Evolutionary conservation across 1,140 invertebrate species (phyloP).

Genomic region (Stegodyphus mimosarum): DNA sequence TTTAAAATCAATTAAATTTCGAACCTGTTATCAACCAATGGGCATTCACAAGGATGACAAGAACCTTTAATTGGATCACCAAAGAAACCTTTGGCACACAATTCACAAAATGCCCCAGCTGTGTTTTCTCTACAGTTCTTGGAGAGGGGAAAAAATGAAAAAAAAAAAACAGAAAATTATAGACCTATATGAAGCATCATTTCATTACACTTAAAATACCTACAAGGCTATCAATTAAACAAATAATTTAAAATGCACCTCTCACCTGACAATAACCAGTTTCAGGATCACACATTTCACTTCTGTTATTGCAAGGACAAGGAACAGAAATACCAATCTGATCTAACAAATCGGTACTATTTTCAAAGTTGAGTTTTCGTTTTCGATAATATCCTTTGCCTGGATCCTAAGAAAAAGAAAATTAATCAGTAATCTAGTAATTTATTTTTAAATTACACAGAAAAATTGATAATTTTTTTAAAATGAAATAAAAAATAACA

Average conservation of each 20-base stretch:
- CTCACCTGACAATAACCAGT: constrained; percentile 86
- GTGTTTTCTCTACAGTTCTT: constrained; percentile 88
- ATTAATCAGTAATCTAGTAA: background rate
- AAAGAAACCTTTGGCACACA: constrained; percentile 85
- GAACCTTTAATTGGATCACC: constrained; percentile 75
- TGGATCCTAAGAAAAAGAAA: constrained; percentile 73
- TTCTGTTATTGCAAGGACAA: constrained; percentile 86
- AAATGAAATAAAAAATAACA: too few species aligned
- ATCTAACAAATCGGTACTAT: constrained; percentile 75
- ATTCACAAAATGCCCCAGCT: constrained; percentile 79
- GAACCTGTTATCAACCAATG: constrained; percentile 70
- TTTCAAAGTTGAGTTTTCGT: constrained; percentile 71
- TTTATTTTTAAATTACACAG: too few species aligned
- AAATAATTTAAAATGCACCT: background rate
- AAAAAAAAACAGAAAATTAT: too few species aligned
- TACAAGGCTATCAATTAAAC: too few species aligned
- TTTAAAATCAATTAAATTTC: background rate
- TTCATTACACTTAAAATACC: too few species aligned
- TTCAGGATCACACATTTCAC: constrained; percentile 82
- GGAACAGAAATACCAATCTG: constrained; percentile 83
- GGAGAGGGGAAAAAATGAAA: too few species aligned
- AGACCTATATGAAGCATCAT: too few species aligned
- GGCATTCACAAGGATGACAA: constrained; percentile 83
- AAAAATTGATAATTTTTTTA: too few species aligned
- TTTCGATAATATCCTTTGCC: constrained; percentile 86